A percentile compares a stretch with the other conserved stretches of the same genome.
These are phyloP conservation scores for Micromesistius poutassou DNA, from an alignment of 2,797 vertebrate species.

Conservation along the genomic window DNA sequence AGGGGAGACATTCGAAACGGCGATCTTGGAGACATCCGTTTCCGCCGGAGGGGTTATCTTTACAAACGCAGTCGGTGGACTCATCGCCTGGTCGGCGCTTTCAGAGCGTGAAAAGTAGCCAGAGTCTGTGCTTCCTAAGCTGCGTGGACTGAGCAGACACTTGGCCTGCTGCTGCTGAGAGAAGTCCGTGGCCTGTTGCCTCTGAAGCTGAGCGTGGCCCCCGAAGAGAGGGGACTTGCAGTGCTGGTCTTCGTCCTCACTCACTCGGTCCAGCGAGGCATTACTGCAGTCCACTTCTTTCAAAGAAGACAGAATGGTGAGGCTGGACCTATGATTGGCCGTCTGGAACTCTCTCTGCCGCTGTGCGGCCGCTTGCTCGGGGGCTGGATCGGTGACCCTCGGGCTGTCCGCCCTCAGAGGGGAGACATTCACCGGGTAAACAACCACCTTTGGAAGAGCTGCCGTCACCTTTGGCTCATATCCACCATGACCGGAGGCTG, in stretches of 20 bases:
- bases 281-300: constrained; percentile 79
- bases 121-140: constrained; percentile 95
- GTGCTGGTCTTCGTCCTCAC: constrained; percentile 79
- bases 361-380: constrained; percentile 79
- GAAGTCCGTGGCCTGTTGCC: constrained; percentile 94
- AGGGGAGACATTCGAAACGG: constrained; percentile 58
- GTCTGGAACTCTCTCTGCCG: constrained; percentile 82
- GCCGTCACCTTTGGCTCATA: constrained; percentile 79
- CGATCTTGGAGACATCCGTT: constrained; percentile 78
- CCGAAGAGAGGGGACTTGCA: constrained; percentile 73
- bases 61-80: constrained; percentile 88
- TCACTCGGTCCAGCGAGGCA: constrained; percentile 68
- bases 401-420: constrained; percentile 86
- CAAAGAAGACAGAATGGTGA: constrained; percentile 71
- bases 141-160: constrained; percentile 90
- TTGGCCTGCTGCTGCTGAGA: constrained; percentile 92
- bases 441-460: constrained; percentile 90
- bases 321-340: constrained; percentile 65
- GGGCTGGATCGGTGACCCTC: constrained; percentile 77
- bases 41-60: constrained; percentile 82
- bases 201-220: constrained; percentile 88
- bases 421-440: constrained; percentile 88
- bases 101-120: constrained; percentile 98
- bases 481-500: constrained; percentile 61
- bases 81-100: constrained; percentile 94